Evolutionary conservation across 2,888 invertebrate genomes (phyloP), one percentile per base, ranked within the genome.

Genomic region (Asteroscopus sphinx): DNA sequence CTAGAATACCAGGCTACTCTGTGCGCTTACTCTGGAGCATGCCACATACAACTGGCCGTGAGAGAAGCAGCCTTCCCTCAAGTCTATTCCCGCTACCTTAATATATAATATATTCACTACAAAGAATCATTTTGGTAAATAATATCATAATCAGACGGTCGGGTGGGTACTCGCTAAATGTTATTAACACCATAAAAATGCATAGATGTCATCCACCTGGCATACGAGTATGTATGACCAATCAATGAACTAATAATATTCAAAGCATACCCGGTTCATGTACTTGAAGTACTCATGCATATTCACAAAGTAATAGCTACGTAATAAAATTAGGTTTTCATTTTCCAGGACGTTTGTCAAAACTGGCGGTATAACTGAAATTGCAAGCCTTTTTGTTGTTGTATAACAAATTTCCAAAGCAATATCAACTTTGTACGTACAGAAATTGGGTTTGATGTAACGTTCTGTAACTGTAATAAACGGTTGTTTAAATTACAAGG

Each of bases 281-380:
- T 25, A 30, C 3, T 12, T 25, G n/a, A 25, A n/a, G 12, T 26
- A 36, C 49, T 66, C 59, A 52, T 47, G 49, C 58, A 63, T 58
- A 68, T 60, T 59, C 61, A 56, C 51, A 52, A 69, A 66, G 54
- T 82, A 84, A 84, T 84, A 81, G 76, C 71, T 78, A 76, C 76
- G 79, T 85, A 87, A 87, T 85, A 80, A 86, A 87, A 86, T 87
- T 85, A 87, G 80, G 73, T 70, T 81, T 83, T 82, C 73, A 86
- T 87, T 87, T 83, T 79, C 81, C 85, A 85, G 80, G 76, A 79
- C 72, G 79, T 79, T 80, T 79, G 80, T 72, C 76, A 77, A 74
- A 76, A 64, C 26, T n/a, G 45, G n/a, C 59, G 48, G 42, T 72
- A 57, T 75, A 66, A 60, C 44, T 41, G 53, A 60, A 56, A 60